Conservation (phyloP, 2,113 vertebrate species). For the Benitochromis conjunctus region DNA sequence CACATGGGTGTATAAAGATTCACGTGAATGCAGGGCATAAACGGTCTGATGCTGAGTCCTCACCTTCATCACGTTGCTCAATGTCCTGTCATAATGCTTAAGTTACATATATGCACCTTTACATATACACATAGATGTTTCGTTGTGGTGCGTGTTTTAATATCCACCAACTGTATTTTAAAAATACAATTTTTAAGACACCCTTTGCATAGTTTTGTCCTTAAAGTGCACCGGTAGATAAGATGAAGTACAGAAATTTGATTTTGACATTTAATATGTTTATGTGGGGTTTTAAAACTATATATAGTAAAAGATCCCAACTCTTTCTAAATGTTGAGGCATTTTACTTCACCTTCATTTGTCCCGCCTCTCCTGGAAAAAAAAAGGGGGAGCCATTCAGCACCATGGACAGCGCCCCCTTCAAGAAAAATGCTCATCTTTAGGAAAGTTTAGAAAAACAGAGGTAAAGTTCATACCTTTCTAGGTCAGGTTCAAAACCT, state of each 20-base stretch:
- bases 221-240: neutral
- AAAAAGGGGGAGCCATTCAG: constrained; percentile 16
- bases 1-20: neutral
- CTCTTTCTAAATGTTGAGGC: constrained; percentile 1
- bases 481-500: neutral
- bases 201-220: neutral
- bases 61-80: too few species aligned
- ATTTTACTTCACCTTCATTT: constrained; percentile 20
- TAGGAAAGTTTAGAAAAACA: neutral
- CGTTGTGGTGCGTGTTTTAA: neutral
- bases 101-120: neutral
- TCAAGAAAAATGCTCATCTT: neutral
- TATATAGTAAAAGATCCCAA: neutral
- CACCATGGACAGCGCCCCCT: constrained; percentile 30
- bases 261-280: neutral
- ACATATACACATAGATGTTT: neutral
- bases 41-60: neutral
- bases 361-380: neutral
- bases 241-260: neutral
- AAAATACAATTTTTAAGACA: neutral
- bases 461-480: neutral
- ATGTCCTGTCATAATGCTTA: neutral
- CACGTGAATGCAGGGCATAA: neutral
- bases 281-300: rapidly evolving
- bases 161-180: neutral